A percentile compares a stretch with the other conserved stretches of the same genome.
These are phyloP conservation scores for Hedya salicella DNA, from an alignment of 2,888 invertebrate genomes.

Conservation along the genomic window DNA sequence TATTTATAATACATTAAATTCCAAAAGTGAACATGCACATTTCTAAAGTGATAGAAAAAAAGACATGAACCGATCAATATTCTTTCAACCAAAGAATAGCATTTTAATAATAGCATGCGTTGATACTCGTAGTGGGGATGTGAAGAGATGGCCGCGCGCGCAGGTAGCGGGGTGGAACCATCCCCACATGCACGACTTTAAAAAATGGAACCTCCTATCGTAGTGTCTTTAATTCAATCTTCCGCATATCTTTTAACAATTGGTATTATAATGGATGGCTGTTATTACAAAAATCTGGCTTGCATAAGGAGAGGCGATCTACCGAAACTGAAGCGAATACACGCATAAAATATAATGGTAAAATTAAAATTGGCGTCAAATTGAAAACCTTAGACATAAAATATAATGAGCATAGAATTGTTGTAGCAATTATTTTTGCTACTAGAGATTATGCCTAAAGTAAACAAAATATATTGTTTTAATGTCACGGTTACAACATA, in stretches of 20 bases:
- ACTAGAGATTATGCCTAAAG: not conserved
- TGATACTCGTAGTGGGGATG: slow-evolving; percentile 68
- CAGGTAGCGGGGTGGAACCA: slow-evolving; percentile 69
- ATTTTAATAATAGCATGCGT: slow-evolving; percentile 65
- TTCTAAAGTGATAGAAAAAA: too few relatives aligned
- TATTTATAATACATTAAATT: too few relatives aligned
- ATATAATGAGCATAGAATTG: too few relatives aligned
- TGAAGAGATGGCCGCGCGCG: slow-evolving; percentile 72
- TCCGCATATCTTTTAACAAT: not conserved
- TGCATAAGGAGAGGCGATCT: too few relatives aligned
- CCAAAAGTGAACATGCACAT: too few relatives aligned
- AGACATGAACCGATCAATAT: too few relatives aligned
- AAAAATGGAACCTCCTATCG: slow-evolving; percentile 58
- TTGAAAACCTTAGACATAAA: too few relatives aligned
- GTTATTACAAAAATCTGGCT: too few relatives aligned
- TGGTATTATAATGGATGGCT: not conserved
- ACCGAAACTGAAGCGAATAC: too few relatives aligned
- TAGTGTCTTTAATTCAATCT: slow-evolving; percentile 13
- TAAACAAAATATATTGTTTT: not conserved
- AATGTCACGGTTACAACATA: slow-evolving; percentile 2
- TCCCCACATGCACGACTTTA: slow-evolving; percentile 59
- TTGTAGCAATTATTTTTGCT: not conserved
- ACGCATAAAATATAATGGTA: too few relatives aligned
- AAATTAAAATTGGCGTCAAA: too few relatives aligned
- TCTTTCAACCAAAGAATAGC: slow-evolving; percentile 3